Percentiles rank a stretch among this genome's conserved stretches.
These are phyloP conservation scores for Capromys pilorides DNA, from an alignment of 2,797 vertebrate genomes.

Conservation along the genomic window DNA sequence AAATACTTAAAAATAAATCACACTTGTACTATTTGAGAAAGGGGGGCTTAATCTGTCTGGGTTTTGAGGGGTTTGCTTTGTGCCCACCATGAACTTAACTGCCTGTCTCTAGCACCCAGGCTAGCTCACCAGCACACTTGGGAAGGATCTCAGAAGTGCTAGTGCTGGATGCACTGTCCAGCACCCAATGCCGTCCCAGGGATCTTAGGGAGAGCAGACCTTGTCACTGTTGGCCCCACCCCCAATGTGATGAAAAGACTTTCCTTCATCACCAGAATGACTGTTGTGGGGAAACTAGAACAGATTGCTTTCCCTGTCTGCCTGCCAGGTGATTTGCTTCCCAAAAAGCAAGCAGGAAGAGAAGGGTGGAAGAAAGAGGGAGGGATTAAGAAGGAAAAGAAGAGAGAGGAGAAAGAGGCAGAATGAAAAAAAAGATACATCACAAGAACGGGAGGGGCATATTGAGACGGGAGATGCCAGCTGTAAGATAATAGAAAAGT, in stretches of 20 bases:
- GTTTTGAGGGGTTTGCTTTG: conserved; percentile 32
- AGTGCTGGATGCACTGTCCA: neutral
- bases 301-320: neutral
- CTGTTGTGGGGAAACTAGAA: neutral
- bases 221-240: neutral
- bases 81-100: neutral
- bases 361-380: too few relatives aligned
- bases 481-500: neutral
- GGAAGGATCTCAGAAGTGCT: neutral
- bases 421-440: neutral
- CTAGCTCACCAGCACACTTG: neutral
- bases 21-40: neutral
- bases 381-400: neutral
- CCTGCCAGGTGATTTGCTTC: neutral
- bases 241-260: neutral
- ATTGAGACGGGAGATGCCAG: too few relatives aligned
- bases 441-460: neutral
- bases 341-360: neutral
- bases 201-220: neutral
- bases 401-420: neutral
- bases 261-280: neutral
- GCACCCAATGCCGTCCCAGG: neutral
- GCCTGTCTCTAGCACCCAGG: neutral
- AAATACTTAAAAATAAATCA: neutral
- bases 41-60: neutral